Evolutionary conservation across 2,113 vertebrate species (phyloP).

Genomic region (Hyaena hyaena): DNA sequence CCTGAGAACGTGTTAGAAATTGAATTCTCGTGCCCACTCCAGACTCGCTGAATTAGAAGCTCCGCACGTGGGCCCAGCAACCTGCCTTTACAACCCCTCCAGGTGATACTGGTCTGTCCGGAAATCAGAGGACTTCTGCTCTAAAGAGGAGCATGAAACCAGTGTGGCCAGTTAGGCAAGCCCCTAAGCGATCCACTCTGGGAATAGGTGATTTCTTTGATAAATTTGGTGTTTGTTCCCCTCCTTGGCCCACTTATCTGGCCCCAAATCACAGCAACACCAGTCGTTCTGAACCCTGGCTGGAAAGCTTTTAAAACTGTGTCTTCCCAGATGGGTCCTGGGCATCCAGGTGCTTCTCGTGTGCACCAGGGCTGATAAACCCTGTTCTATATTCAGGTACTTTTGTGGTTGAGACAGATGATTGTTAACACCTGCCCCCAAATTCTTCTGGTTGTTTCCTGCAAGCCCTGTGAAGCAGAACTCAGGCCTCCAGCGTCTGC

Average conservation of each 20-base stretch:
- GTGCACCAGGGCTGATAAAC: background rate
- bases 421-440: constrained; percentile 55
- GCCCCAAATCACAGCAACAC: background rate
- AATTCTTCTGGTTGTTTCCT: constrained; percentile 66
- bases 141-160: background rate
- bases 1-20: background rate
- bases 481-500: background rate
- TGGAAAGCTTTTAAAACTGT: background rate
- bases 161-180: background rate
- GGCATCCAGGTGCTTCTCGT: constrained; percentile 52
- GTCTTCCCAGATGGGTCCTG: background rate
- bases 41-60: background rate
- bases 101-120: background rate
- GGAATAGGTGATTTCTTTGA: background rate
- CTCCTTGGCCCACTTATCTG: background rate
- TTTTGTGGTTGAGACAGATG: constrained; percentile 45
- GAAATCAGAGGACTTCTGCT: background rate
- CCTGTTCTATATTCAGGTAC: constrained; percentile 71
- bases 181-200: background rate
- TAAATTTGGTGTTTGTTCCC: background rate
- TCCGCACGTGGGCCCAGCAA: background rate
- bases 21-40: background rate
- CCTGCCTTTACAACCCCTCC: background rate
- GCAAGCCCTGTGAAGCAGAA: constrained; percentile 72
- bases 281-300: background rate